Evolutionary conservation across 1,140 invertebrate species (phyloP).

Genomic region (Bombus cullumanus): DNA sequence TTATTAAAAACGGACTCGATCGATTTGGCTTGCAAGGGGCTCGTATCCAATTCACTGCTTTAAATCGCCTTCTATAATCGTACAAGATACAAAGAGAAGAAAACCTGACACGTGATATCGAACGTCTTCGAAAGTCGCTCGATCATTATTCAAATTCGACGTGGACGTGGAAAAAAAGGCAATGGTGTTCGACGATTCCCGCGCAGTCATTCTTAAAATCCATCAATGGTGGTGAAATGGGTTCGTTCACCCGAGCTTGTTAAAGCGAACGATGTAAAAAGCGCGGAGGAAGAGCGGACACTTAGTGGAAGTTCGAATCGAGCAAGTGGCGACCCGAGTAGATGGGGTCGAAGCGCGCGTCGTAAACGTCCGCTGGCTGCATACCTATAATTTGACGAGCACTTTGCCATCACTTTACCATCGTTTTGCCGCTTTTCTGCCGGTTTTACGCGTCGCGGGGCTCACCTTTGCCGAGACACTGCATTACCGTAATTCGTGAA

Average conservation of each 20-base stretch:
- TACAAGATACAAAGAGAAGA: neutral
- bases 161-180: neutral
- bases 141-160: slow-evolving; percentile 17
- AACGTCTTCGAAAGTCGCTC: neutral
- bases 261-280: slow-evolving; percentile 32
- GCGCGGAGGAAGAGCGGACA: neutral
- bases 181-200: neutral
- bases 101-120: neutral
- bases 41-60: too few species aligned
- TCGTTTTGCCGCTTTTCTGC: slow-evolving; percentile 38
- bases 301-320: slow-evolving; percentile 53
- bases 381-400: slow-evolving; percentile 67
- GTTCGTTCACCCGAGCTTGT: slow-evolving; percentile 23
- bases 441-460: neutral
- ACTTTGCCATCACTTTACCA: slow-evolving; percentile 55
- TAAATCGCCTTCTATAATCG: neutral
- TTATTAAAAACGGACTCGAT: too few species aligned
- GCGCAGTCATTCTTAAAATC: slow-evolving; percentile 15
- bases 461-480: neutral
- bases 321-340: neutral
- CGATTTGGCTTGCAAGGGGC: too few species aligned
- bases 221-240: slow-evolving; percentile 31
- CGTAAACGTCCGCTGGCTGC: slow-evolving; percentile 62
- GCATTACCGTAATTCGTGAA: slow-evolving; percentile 49
- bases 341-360: slow-evolving; percentile 29